These are phyloP conservation scores for Paramuricea clavata DNA, from an alignment of 92 coral and sea anemone genomes.

Conservation along the genomic window DNA sequence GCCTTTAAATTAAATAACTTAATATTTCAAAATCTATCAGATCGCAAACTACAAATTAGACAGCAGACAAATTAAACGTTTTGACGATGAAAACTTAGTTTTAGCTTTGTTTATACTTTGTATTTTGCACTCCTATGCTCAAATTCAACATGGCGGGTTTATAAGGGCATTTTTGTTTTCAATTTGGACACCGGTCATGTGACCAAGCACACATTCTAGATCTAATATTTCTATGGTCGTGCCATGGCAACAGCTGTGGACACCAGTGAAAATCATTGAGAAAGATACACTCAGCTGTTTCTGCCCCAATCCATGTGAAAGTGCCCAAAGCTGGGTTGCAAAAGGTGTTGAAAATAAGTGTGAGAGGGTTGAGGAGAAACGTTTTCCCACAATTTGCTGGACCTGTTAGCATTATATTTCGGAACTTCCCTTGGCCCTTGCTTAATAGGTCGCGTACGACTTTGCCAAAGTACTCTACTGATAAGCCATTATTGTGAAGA, in stretches of 20 bases:
- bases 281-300: slow-evolving; percentile 25
- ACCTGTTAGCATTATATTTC: slow-evolving; percentile 44
- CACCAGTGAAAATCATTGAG: slow-evolving; percentile 35
- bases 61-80: no score
- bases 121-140: no score
- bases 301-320: slow-evolving; percentile 50
- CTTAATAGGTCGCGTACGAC: slow-evolving; percentile 31
- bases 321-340: slow-evolving; percentile 37
- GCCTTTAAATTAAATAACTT: no score
- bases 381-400: slow-evolving; percentile 43
- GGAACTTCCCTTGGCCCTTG: slow-evolving; percentile 55
- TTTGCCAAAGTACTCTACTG: slow-evolving; percentile 1
- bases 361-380: slow-evolving; percentile 31
- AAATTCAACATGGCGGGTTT: no score
- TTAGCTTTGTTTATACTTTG: no score
- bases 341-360: slow-evolving; percentile 34
- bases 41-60: no score
- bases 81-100: no score
- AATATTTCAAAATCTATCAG: no score
- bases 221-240: no score
- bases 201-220: no score
- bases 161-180: no score
- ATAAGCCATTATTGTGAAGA: slow-evolving; percentile 31
- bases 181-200: no score
- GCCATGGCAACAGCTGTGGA: slow-evolving; percentile 43